phyloP scores from a whole-genome alignment of 2,888 invertebrate species.

The Plagodis pulveraria region DNA sequence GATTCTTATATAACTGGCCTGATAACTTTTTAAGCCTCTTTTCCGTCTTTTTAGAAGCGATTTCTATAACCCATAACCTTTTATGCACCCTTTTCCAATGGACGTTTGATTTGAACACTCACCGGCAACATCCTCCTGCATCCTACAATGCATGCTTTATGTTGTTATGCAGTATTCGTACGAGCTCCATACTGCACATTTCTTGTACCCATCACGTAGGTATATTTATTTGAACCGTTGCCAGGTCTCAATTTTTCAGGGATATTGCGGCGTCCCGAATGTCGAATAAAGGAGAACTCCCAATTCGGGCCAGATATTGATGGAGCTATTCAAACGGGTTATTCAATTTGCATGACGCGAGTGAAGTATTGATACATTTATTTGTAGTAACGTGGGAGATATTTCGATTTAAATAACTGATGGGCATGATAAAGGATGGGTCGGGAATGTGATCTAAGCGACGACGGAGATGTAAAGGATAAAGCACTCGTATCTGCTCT shows the following conservation, averaged over 20 bases:
- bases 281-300: slow-evolving; percentile 27
- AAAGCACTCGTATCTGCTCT: too few relatives aligned
- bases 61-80: too few relatives aligned
- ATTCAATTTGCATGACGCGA: slow-evolving; percentile 34
- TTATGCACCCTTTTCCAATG: too few relatives aligned
- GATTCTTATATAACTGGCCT: too few relatives aligned
- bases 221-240: slow-evolving; percentile 36
- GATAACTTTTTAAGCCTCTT: too few relatives aligned
- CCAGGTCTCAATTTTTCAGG: slow-evolving; percentile 39
- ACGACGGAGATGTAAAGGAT: too few relatives aligned
- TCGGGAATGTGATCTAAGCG: background rate
- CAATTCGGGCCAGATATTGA: slow-evolving; percentile 30
- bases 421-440: slow-evolving; percentile 1
- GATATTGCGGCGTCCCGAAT: slow-evolving; percentile 31
- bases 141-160: too few relatives aligned
- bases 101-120: too few relatives aligned
- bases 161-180: too few relatives aligned
- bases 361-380: slow-evolving; percentile 30
- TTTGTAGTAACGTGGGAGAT: slow-evolving; percentile 22
- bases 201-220: slow-evolving; percentile 3
- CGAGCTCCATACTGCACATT: background rate
- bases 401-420: slow-evolving; percentile 21
- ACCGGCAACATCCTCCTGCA: too few relatives aligned
- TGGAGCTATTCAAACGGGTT: slow-evolving; percentile 28
- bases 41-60: too few relatives aligned